These are phyloP conservation scores for Acrobasis consociella DNA, from an alignment of 2,888 invertebrate species.

Conservation along the genomic window DNA sequence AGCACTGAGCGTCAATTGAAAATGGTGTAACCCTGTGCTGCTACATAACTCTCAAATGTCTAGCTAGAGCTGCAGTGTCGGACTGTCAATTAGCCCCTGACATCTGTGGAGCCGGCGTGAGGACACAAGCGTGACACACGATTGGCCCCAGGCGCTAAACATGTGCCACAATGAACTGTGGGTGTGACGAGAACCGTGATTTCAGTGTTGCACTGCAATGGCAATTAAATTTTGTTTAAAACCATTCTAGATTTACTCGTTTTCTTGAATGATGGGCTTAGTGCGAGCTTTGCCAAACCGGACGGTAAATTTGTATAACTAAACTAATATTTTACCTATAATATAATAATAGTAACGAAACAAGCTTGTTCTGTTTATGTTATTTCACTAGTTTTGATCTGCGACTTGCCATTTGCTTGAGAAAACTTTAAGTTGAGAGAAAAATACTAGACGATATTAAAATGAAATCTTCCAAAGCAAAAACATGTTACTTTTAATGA, in stretches of 20 bases:
- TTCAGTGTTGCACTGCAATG: conserved; percentile 18
- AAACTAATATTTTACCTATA: too few relatives aligned
- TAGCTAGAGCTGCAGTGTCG: conserved; percentile 19
- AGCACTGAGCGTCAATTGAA: conserved; percentile 12
- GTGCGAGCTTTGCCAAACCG: too few relatives aligned
- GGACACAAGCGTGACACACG: conserved; percentile 23
- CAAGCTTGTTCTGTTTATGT: too few relatives aligned
- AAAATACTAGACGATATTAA: too few relatives aligned
- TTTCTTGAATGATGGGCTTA: too few relatives aligned
- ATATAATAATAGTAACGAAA: too few relatives aligned
- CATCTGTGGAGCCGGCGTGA: conserved; percentile 20
- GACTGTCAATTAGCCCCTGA: conserved; percentile 24
- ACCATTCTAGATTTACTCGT: not conserved
- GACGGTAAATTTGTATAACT: too few relatives aligned
- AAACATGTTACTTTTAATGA: too few relatives aligned
- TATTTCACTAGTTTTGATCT: too few relatives aligned
- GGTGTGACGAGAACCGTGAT: conserved; percentile 11
- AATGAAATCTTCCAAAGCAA: too few relatives aligned
- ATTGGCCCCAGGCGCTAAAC: conserved; percentile 17
- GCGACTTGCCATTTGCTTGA: too few relatives aligned
- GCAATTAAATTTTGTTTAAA: not conserved
- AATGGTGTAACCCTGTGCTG: conserved; percentile 12
- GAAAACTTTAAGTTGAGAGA: too few relatives aligned
- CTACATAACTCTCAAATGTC: conserved; percentile 16
- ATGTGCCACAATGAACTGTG: conserved; percentile 22